Conservation (phyloP, 2,888 invertebrate species). For the Pristionchus exspectatus region DNA sequence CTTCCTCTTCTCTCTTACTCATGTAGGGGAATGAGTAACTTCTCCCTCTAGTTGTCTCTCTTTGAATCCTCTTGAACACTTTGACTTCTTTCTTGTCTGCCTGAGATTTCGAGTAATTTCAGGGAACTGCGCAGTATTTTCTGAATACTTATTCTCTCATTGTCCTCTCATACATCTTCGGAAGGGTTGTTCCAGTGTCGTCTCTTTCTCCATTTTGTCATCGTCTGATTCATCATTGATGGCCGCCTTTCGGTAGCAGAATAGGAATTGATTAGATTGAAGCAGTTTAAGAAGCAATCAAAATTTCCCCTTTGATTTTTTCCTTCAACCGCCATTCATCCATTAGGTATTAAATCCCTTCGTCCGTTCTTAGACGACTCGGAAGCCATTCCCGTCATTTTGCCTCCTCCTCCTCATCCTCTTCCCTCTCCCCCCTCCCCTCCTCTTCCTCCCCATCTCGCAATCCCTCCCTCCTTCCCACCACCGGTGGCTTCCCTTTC, state of each 20-base stretch:
- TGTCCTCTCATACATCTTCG: background rate
- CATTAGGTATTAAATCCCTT: constrained; percentile 44
- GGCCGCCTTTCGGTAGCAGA: background rate
- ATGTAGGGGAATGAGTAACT: constrained; percentile 9
- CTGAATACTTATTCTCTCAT: background rate
- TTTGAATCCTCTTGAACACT: background rate
- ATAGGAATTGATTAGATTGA: constrained; percentile 13
- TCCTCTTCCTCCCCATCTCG: background rate
- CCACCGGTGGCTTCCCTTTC: constrained; percentile 14
- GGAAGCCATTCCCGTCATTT: constrained; percentile 35
- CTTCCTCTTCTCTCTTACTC: background rate
- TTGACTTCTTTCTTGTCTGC: background rate
- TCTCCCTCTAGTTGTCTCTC: background rate
- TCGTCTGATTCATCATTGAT: background rate
- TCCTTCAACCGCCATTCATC: background rate
- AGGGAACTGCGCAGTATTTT: background rate
- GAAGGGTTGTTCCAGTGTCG: background rate
- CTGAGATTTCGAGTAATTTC: constrained; percentile 12
- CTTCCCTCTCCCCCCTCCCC: background rate
- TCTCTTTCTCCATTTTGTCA: background rate
- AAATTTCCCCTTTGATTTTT: background rate
- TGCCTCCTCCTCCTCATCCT: background rate
- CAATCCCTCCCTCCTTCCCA: constrained; percentile 13
- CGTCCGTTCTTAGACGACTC: background rate
- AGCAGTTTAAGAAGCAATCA: background rate